phyloP scores from a whole-genome alignment of 2,113 vertebrate genomes.

The Caloenas nicobarica region DNA sequence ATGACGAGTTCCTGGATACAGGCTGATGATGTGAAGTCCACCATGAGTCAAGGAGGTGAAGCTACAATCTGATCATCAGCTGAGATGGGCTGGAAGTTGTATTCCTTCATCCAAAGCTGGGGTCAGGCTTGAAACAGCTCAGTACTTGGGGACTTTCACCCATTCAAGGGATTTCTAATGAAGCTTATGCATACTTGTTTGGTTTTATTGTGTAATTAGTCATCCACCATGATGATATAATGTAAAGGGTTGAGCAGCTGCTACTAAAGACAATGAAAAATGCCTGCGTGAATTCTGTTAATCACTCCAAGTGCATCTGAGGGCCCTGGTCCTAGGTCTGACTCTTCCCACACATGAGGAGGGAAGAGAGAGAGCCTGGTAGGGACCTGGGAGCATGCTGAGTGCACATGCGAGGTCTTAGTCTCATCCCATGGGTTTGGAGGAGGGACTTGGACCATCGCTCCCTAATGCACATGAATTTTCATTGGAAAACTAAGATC shows the following conservation, averaged over 20 bases:
- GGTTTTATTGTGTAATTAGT: neutral
- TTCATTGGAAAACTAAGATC: neutral
- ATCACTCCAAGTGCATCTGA: neutral
- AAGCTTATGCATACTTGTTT: neutral
- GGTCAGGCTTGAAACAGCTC: neutral
- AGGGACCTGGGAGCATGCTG: neutral
- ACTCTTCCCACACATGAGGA: neutral
- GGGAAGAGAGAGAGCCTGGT: neutral
- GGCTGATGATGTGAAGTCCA: conserved; percentile 8
- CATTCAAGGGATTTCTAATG: neutral
- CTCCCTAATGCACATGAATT: neutral
- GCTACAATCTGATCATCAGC: neutral
- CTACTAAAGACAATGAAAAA: conserved; percentile 25
- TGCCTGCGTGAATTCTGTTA: neutral
- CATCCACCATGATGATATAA: neutral
- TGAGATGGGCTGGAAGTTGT: neutral
- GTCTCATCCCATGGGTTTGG: neutral
- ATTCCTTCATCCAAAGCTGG: neutral
- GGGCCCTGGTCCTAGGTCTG: neutral
- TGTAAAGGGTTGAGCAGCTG: neutral
- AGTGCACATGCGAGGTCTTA: neutral
- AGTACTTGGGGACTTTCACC: neutral
- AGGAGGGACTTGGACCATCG: neutral
- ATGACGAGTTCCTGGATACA: neutral
- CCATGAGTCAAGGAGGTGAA: conserved; percentile 29